phyloP scores from a whole-genome alignment of 1,140 invertebrate genomes.

The Hestina assimilis region DNA sequence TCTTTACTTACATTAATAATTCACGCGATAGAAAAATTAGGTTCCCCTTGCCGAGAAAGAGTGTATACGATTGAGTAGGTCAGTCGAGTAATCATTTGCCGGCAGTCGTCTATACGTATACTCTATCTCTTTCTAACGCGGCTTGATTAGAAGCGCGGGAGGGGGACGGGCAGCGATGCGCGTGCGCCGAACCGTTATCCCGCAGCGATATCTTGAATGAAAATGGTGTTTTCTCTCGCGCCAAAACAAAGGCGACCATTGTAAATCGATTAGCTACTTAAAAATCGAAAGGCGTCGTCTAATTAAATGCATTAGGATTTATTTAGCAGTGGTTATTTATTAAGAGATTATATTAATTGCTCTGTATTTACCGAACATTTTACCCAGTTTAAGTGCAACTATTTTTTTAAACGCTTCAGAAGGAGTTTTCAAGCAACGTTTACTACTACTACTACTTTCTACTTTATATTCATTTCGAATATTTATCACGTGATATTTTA shows the following conservation, averaged over 20 bases:
- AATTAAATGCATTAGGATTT: too few relatives aligned
- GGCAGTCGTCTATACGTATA: slow-evolving; percentile 39
- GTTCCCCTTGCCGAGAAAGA: slow-evolving; percentile 73
- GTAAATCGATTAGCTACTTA: slow-evolving; percentile 52
- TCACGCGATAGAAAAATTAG: slow-evolving; percentile 69
- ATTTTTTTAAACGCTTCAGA: too few relatives aligned
- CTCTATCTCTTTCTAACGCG: slow-evolving; percentile 35
- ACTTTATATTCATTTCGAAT: too few relatives aligned
- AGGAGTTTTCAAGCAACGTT: too few relatives aligned
- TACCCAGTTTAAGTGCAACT: too few relatives aligned
- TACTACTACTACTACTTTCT: too few relatives aligned
- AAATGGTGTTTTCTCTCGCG: slow-evolving; percentile 74
- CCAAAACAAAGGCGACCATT: slow-evolving; percentile 67
- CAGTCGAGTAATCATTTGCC: slow-evolving; percentile 74
- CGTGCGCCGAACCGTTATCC: slow-evolving; percentile 68
- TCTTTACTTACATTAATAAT: slow-evolving; percentile 50
- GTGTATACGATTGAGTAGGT: slow-evolving; percentile 74
- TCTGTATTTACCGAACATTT: too few relatives aligned
- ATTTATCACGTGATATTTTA: too few relatives aligned
- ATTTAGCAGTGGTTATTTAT: too few relatives aligned
- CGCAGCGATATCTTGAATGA: slow-evolving; percentile 74
- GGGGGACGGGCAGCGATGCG: slow-evolving; percentile 38
- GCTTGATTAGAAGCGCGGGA: slow-evolving; percentile 20
- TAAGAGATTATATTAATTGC: too few relatives aligned
- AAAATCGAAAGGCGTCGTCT: slow-evolving; percentile 58